These are phyloP conservation scores for Drosophila lowei DNA, from an alignment of 1,140 invertebrate species.

Conservation along the genomic window DNA sequence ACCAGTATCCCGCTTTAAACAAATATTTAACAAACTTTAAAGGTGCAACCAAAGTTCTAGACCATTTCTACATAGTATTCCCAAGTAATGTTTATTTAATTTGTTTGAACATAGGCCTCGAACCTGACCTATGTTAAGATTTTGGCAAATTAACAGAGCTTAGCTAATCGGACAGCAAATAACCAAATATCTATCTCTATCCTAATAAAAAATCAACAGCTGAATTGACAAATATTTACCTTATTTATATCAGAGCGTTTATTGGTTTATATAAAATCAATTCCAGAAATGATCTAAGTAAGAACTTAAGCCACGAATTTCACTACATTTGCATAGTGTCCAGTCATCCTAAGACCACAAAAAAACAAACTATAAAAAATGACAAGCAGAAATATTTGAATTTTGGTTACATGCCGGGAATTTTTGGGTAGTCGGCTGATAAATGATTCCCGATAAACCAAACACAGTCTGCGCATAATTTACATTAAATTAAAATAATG, in stretches of 20 bases:
- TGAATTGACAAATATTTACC: too few species aligned
- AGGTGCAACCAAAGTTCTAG: not conserved
- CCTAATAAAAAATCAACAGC: too few species aligned
- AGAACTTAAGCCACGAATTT: not conserved
- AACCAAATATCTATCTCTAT: not conserved
- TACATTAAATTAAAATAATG: conserved; percentile 2
- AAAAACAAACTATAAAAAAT: conserved; percentile 16
- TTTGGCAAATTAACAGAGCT: conserved; percentile 42
- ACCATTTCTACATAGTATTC: not conserved
- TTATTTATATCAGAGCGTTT: too few species aligned
- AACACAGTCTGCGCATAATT: not conserved
- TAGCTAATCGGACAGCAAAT: conserved; percentile 28
- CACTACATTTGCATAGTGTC: conserved; percentile 30
- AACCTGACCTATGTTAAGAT: conserved; percentile 52
- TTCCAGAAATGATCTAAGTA: conserved; percentile 5
- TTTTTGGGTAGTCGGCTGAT: conserved; percentile 12
- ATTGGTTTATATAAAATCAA: not conserved
- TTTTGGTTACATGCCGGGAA: not conserved
- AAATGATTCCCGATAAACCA: conserved; percentile 6
- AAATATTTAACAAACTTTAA: not conserved
- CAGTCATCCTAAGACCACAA: conserved; percentile 14
- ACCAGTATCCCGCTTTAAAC: too few species aligned
- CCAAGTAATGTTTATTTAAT: conserved; percentile 19
- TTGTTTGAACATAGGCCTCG: conserved; percentile 21
- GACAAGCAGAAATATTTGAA: conserved; percentile 16